A percentile compares a stretch with the other conserved stretches of the same genome.
These are phyloP conservation scores for Hemibagrus guttatus DNA, from an alignment of 2,797 vertebrate genomes.

Conservation along the genomic window DNA sequence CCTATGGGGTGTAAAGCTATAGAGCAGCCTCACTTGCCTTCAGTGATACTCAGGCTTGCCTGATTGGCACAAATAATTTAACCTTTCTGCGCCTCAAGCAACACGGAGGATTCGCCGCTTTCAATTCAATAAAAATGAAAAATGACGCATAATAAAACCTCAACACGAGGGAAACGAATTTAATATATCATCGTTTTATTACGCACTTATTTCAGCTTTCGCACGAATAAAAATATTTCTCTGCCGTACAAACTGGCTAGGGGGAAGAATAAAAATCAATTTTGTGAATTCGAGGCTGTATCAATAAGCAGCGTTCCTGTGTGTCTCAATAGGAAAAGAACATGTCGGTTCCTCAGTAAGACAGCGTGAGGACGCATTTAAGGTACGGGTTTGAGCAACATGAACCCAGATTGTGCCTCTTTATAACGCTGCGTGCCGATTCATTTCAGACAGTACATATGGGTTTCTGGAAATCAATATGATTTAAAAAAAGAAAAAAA, in stretches of 20 bases:
- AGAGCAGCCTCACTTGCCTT: conserved; percentile 54
- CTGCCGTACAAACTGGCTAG: conserved; percentile 76
- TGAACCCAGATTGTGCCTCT: conserved; percentile 2
- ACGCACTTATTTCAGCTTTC: conserved; percentile 84
- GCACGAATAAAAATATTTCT: conserved; percentile 82
- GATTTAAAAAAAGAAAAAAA: neutral
- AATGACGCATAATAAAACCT: conserved; percentile 82
- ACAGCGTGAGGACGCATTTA: conserved; percentile 51
- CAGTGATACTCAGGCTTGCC: conserved; percentile 54
- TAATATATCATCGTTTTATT: conserved; percentile 86
- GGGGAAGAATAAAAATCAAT: conserved; percentile 86
- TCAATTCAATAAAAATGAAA: conserved; percentile 83
- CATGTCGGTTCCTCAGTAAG: conserved; percentile 69
- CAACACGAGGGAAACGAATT: conserved; percentile 81
- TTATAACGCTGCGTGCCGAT: neutral
- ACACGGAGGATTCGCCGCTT: conserved; percentile 67
- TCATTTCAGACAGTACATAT: neutral
- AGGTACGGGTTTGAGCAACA: conserved; percentile 31
- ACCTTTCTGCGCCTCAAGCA: conserved; percentile 73
- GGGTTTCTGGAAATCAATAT: neutral
- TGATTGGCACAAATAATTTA: conserved; percentile 76
- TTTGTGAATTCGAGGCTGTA: conserved; percentile 77
- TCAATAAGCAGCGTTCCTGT: conserved; percentile 74
- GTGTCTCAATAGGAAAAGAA: conserved; percentile 60
- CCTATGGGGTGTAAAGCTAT: conserved; percentile 50